Evolutionary conservation across 2,888 invertebrate genomes (phyloP), one percentile per base, ranked within the genome.

Genomic region (Hemistola chrysoprasaria): DNA sequence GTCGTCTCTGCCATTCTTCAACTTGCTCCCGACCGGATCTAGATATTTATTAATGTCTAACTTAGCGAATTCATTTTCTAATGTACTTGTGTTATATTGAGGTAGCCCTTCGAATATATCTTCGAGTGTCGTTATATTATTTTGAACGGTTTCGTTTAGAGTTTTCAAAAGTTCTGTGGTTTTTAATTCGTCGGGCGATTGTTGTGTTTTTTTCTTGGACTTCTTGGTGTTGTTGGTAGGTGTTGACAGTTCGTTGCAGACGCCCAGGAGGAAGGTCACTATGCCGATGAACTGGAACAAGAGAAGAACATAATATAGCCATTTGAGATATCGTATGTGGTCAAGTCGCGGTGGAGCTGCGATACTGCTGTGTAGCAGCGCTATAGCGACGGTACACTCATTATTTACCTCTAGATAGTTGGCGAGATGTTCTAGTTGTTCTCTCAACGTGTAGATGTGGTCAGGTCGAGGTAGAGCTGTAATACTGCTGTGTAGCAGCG

Each of bases 401-500:
- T n/a, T n/a, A 61, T 77, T 59, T 36, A 93, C 93, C 90, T 94
- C 93, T 45, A 92, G 76, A 59, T 89, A 90, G 61, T 92, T 91
- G 8, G 92, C 90, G 22, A 92, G 78, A 21, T 78, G 76, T 59
- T 91, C 92, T 51, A 92, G 82, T 2, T 28, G 7, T 10, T 41
- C 38, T 11, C 44, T 7, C 23, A 39, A 16, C 22, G 8, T 26
- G 38, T 38, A 44, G n/a, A 22, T 31, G n/a, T 27, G 4, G 35
- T 16, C 16, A 4, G 2, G 3, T 16, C 16, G 3, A 4, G 16
- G 16, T 4, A 16, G 16, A 16, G 16, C 16, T 16, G 3, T 2
- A 16, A n/a, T n/a, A n/a, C n/a, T 30, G 33, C 29, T 20, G 11
- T 10, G 26, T 2, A 7, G 37, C 44, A 32, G 42, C 25, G 27